A percentile compares a stretch with the other conserved stretches of the same genome.
These are phyloP conservation scores for Cyanocitta stelleri DNA, from an alignment of 2,113 vertebrate species.

Conservation along the genomic window DNA sequence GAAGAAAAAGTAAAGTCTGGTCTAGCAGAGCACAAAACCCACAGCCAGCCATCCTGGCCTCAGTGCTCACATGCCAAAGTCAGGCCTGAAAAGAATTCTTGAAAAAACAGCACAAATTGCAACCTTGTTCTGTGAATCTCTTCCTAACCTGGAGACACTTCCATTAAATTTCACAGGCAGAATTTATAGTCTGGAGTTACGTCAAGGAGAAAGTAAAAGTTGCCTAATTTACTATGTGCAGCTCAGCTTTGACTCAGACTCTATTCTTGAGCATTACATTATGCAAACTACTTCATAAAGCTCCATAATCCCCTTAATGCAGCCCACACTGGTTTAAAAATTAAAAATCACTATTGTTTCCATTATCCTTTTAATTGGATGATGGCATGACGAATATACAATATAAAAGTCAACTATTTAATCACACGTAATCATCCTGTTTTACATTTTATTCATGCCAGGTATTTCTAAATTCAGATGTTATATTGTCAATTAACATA, in stretches of 20 bases:
- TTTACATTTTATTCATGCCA: slow-evolving; percentile 33
- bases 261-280: slow-evolving; percentile 40
- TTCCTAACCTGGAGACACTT: neutral
- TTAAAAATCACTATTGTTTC: slow-evolving; percentile 30
- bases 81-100: neutral
- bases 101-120: neutral
- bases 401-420: slow-evolving; percentile 12
- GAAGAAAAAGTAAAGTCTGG: neutral
- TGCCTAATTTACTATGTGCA: neutral
- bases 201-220: slow-evolving; percentile 2
- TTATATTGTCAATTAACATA: slow-evolving; percentile 4
- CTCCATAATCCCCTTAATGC: slow-evolving; percentile 29
- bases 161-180: neutral
- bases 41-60: neutral
- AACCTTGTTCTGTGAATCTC: neutral
- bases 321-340: slow-evolving; percentile 35
- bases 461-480: slow-evolving; percentile 30
- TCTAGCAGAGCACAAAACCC: neutral
- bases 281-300: slow-evolving; percentile 36
- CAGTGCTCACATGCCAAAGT: neutral
- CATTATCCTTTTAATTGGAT: slow-evolving; percentile 45
- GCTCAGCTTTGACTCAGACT: slow-evolving; percentile 42
- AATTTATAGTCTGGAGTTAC: neutral
- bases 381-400: slow-evolving; percentile 36
- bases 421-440: slow-evolving; percentile 23